Evolutionary conservation across 2,888 invertebrate species (phyloP).

Genomic region (Caradrina clavipalpis): DNA sequence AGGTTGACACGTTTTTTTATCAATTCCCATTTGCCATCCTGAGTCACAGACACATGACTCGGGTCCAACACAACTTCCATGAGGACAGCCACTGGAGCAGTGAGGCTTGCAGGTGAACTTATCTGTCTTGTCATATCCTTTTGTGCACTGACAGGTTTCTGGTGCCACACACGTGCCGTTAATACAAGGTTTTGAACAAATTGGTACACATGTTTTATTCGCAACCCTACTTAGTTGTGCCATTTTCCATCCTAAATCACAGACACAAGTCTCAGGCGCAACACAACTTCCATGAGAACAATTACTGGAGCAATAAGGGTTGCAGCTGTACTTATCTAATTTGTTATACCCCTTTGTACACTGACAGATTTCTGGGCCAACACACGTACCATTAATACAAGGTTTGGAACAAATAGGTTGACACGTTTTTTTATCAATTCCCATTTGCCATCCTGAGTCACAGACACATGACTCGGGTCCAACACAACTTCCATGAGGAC

Average conservation of each 20-base stretch:
- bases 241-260: not conserved
- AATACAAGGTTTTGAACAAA: slow-evolving; percentile 29
- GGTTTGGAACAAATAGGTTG: slow-evolving; percentile 37
- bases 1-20: slow-evolving; percentile 23
- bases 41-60: slow-evolving; percentile 35
- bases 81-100: slow-evolving; percentile 32
- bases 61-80: slow-evolving; percentile 40
- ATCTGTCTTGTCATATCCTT: slow-evolving; percentile 17
- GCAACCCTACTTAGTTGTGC: not conserved
- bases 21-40: slow-evolving; percentile 25
- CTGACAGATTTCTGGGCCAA: slow-evolving; percentile 38
- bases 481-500: slow-evolving; percentile 41
- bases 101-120: slow-evolving; percentile 21
- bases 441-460: slow-evolving; percentile 31
- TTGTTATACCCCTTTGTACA: slow-evolving; percentile 25
- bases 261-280: slow-evolving; percentile 30
- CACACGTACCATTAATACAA: slow-evolving; percentile 30
- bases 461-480: slow-evolving; percentile 43
- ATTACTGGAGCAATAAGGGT: slow-evolving; percentile 34
- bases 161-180: slow-evolving; percentile 31
- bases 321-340: slow-evolving; percentile 11
- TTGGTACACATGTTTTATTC: slow-evolving; percentile 31
- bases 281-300: slow-evolving; percentile 43
- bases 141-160: slow-evolving; percentile 29
- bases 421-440: slow-evolving; percentile 8